Base-by-base conservation (phyloP, 2,797 vertebrate genomes). In the Leptoclinus maculatus region DNA sequence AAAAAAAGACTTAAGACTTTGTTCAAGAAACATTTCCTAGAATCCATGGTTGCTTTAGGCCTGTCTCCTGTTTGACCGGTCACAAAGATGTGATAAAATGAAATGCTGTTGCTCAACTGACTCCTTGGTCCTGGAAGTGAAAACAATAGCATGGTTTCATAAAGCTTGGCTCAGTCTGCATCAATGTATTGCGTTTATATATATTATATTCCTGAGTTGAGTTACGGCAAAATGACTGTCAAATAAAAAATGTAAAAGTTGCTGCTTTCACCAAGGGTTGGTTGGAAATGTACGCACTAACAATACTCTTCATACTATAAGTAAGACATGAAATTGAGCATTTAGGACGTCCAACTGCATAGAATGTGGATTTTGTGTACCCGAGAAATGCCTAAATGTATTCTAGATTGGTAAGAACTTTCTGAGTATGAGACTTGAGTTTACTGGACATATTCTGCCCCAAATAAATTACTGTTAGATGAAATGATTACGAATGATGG, bases 51-150 rank as follows among this genome's bases (percentile, higher is more conserved):
- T 34, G 38, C 49, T 47, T 74, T 43, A 45, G 54, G 39, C 53
- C 32, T 32, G 38, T 47, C 7, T 12, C 29, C 36, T 41, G n/a
- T 62, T 27, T 51, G 36, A 62, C 27, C 36, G 14, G 51, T 21
- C 2, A 5, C 6, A 58, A 11, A 16, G 7, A 47, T 16, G 23
- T 39, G 45, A 62, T 62, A 5, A 64, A 41, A 63, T 32, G 2
- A 54, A 23, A 25, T 74, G 16, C 51, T 49, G 43, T 6, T 56
- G 38, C 25, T 73, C 21, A 64, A 38, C 29, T 74, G 38, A 74
- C 21, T 65, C 21, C 38, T 45, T 45, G 1, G 1, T 45, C 29
- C n/a, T 65, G 38, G 51, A 34, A 45, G 10, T 43, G 5, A 32
- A 64, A 64, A 64, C 49, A 64, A 54, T 25, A 56, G 49, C 7